These are phyloP conservation scores for Danaus plexippus DNA, from an alignment of 1,140 invertebrate genomes.

Conservation along the genomic window DNA sequence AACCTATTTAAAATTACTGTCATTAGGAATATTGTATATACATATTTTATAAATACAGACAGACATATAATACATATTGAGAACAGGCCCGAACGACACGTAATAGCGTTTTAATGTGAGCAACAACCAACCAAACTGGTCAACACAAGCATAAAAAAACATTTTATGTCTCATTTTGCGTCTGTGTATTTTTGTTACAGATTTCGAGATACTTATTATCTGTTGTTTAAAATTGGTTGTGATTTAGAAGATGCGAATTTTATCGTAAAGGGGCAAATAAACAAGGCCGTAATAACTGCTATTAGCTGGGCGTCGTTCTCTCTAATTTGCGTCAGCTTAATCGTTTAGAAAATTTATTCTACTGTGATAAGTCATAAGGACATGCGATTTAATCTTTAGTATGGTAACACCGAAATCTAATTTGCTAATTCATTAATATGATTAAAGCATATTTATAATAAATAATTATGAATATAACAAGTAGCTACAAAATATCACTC, in stretches of 20 bases:
- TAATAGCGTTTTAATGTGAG: slow-evolving; percentile 15
- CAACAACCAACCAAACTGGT: slow-evolving; percentile 16
- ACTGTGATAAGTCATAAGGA: slow-evolving; percentile 11
- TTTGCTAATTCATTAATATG: too few species aligned
- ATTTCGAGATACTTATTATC: too few species aligned
- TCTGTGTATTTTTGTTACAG: too few species aligned
- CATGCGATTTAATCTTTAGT: too few species aligned
- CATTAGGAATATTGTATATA: too few species aligned
- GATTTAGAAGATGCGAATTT: slow-evolving; percentile 30
- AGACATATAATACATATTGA: slow-evolving; percentile 3
- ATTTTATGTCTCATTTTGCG: slow-evolving; percentile 14
- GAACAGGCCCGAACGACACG: slow-evolving; percentile 12
- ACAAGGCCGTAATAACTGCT: slow-evolving; percentile 41
- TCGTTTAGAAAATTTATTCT: slow-evolving; percentile 48
- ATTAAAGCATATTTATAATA: too few species aligned
- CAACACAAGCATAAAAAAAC: slow-evolving; percentile 17
- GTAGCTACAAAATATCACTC: too few species aligned
- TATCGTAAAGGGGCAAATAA: slow-evolving; percentile 32
- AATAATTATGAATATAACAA: too few species aligned
- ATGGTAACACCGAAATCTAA: too few species aligned
- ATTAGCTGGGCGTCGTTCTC: slow-evolving; percentile 37
- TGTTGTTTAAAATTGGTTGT: slow-evolving; percentile 4
- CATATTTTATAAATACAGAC: too few species aligned
- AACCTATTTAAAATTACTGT: too few species aligned
- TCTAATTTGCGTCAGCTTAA: slow-evolving; percentile 41